phyloP scores from a whole-genome alignment of 1,140 invertebrate species.

The Bactericera cockerelli region DNA sequence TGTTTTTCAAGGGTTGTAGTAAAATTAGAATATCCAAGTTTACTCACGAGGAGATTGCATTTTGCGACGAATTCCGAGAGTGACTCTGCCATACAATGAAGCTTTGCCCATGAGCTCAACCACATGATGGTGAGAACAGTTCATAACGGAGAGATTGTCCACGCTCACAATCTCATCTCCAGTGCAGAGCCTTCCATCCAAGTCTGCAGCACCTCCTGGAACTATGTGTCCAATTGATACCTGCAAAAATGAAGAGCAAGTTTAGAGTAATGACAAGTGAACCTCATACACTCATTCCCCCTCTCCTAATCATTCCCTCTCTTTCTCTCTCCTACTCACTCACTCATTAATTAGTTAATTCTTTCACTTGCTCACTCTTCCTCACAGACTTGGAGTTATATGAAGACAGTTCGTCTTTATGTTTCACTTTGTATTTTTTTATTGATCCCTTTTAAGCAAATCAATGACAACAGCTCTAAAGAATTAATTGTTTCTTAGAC shows the following conservation, averaged over 20 bases:
- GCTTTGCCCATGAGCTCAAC: constrained; percentile 78
- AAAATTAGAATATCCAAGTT: too few species aligned
- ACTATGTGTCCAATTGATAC: constrained; percentile 62
- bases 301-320: too few species aligned
- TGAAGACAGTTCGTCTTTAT: too few species aligned
- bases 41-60: constrained; percentile 24
- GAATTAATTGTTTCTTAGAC: too few species aligned
- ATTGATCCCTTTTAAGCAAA: too few species aligned
- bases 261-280: neutral
- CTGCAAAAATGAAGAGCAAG: constrained; percentile 28
- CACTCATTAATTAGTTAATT: too few species aligned
- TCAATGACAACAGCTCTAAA: too few species aligned
- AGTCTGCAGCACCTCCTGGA: constrained; percentile 62
- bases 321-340: too few species aligned
- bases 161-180: constrained; percentile 84
- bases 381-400: too few species aligned
- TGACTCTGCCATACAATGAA: constrained; percentile 59
- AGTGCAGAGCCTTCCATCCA: constrained; percentile 67
- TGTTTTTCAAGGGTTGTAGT: too few species aligned
- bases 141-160: constrained; percentile 63
- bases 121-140: constrained; percentile 75
- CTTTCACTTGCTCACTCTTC: too few species aligned
- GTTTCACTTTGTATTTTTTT: too few species aligned
- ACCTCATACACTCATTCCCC: neutral
- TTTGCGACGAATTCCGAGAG: constrained; percentile 47